phyloP scores from a whole-genome alignment of 2,888 invertebrate species.

The Apotomis capreana region DNA sequence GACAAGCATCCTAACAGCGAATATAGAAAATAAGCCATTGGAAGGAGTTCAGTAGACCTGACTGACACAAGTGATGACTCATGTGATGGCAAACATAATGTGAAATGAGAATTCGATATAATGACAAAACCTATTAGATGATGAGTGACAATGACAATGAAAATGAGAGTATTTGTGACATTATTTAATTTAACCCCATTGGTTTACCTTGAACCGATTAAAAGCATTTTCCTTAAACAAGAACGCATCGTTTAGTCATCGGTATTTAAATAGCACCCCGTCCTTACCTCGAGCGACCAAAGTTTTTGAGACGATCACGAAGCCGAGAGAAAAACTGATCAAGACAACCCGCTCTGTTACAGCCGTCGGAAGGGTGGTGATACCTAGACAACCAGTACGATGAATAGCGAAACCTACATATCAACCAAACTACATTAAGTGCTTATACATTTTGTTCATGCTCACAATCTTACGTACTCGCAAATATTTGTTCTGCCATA shows the following conservation, averaged over 20 bases:
- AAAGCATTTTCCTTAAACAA: not conserved
- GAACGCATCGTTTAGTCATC: not conserved
- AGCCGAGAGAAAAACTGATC: constrained; percentile 76
- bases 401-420: constrained; percentile 53
- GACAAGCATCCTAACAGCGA: too few species aligned
- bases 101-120: not conserved
- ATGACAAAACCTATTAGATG: not conserved
- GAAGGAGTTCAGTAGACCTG: not conserved
- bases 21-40: too few species aligned
- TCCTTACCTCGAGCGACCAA: constrained; percentile 80
- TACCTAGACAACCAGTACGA: constrained; percentile 78
- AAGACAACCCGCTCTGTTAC: constrained; percentile 76
- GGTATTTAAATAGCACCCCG: constrained; percentile 52
- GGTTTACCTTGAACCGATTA: constrained; percentile 6
- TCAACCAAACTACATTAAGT: constrained; percentile 23
- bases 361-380: constrained; percentile 76
- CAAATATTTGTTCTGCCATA: constrained; percentile 11
- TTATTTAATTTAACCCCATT: not conserved
- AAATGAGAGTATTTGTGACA: constrained; percentile 8
- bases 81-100: not conserved
- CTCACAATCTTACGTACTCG: constrained; percentile 24
- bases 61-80: not conserved
- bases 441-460: constrained; percentile 25
- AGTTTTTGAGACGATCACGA: constrained; percentile 78
- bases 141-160: not conserved